Evolutionary conservation across 2,113 vertebrate genomes (phyloP).

Genomic region (Pardalotus punctatus): DNA sequence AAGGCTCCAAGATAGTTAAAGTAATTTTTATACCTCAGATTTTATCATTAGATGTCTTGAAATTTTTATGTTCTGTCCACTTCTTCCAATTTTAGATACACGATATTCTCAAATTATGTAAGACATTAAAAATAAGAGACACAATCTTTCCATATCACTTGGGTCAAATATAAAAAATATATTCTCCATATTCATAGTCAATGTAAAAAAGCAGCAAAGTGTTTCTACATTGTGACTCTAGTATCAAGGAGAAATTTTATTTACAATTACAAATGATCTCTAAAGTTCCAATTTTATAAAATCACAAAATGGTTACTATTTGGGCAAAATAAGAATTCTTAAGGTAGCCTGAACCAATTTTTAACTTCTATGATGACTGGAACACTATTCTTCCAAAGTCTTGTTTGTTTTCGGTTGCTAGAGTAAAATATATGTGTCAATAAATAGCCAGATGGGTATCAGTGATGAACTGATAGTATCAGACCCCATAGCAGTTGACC

Average conservation of each 20-base stretch:
- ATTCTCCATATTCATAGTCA: neutral
- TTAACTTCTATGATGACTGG: neutral
- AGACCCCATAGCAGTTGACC: conserved; percentile 31
- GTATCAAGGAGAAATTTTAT: neutral
- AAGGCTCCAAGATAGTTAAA: neutral
- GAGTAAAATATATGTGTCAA: conserved; percentile 24
- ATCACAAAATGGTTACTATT: neutral
- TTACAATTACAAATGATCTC: neutral
- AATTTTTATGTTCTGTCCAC: neutral
- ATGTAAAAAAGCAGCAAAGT: neutral
- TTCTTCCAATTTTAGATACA: neutral
- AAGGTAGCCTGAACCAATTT: neutral
- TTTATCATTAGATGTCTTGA: neutral
- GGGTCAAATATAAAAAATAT: neutral
- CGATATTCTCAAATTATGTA: neutral
- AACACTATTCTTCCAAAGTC: neutral
- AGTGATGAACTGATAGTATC: conserved; percentile 32
- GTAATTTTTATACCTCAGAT: neutral
- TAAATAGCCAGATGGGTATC: conserved; percentile 44
- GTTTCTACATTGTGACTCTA: neutral
- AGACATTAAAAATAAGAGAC: neutral
- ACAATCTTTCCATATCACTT: neutral
- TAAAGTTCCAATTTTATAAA: neutral
- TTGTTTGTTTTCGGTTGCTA: conserved; percentile 26
- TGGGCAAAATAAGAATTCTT: neutral